Evolutionary conservation across 2,113 vertebrate genomes (phyloP).

Genomic region (Neotoma lepida): DNA sequence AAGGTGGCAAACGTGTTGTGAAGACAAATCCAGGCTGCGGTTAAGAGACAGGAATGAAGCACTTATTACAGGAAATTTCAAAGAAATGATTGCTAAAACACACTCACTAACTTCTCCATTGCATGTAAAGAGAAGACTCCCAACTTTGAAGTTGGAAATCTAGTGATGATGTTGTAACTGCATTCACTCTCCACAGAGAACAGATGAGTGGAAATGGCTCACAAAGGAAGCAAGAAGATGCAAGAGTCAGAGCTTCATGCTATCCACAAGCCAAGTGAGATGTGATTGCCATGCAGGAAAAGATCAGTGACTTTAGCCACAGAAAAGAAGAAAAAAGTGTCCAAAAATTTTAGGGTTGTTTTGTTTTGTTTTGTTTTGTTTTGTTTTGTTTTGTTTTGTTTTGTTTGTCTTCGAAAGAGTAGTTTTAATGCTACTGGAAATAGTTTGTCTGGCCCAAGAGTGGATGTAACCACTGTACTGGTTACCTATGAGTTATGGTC

Average conservation of each 20-base stretch:
- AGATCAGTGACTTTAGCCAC: neutral
- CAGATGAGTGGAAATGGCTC: neutral
- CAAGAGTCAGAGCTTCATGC: neutral
- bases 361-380: neutral
- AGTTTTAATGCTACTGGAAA: slow-evolving; percentile 35
- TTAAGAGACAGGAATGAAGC: neutral
- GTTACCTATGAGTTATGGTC: neutral
- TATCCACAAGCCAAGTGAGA: neutral
- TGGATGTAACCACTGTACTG: neutral
- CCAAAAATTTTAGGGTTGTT: neutral
- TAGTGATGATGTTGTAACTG: neutral
- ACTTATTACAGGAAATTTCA: neutral
- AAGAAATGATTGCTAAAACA: slow-evolving; percentile 3
- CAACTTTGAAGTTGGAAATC: neutral
- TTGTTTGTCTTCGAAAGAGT: slow-evolving; percentile 40
- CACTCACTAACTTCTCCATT: neutral
- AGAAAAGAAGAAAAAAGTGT: neutral
- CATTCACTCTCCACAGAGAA: neutral
- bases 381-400: neutral
- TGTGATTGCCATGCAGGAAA: neutral
- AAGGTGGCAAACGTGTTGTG: neutral
- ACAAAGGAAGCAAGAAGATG: neutral
- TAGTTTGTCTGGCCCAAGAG: neutral
- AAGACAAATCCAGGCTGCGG: neutral
- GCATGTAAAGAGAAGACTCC: neutral